phyloP scores from a whole-genome alignment of 2,113 vertebrate genomes.

The Bubalus kerabau region DNA sequence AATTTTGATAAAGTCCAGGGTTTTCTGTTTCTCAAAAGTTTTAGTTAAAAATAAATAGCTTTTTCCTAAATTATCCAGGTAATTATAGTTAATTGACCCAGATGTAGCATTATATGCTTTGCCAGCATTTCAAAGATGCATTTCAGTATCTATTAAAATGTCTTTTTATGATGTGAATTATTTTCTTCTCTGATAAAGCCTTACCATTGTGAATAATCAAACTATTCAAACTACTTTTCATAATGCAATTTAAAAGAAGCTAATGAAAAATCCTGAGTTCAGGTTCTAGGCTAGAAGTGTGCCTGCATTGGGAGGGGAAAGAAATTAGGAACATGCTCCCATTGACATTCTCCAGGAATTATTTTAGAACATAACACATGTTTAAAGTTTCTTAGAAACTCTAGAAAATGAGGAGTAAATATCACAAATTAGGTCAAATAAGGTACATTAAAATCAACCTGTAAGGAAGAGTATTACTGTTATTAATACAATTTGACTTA shows the following conservation, averaged over 20 bases:
- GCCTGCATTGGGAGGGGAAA: not conserved
- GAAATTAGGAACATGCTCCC: not conserved
- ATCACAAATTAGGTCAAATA: conserved; percentile 34
- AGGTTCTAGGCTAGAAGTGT: not conserved
- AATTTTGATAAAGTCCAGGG: not conserved
- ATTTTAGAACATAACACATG: not conserved
- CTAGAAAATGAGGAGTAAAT: not conserved
- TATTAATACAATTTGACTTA: not conserved
- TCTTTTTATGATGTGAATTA: conserved; percentile 3
- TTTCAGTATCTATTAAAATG: not conserved
- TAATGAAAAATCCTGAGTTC: conserved; percentile 29
- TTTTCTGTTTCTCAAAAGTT: not conserved
- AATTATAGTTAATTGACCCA: not conserved
- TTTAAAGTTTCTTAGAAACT: conserved; percentile 21
- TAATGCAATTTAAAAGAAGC: not conserved
- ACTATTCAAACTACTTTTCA: conserved; percentile 1
- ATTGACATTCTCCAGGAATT: not conserved
- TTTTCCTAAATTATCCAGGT: not conserved
- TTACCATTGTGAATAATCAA: not conserved
- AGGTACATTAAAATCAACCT: not conserved
- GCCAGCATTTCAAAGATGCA: conserved; percentile 12
- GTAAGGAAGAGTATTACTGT: not conserved
- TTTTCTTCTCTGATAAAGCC: not conserved
- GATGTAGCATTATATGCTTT: not conserved
- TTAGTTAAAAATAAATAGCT: not conserved